Conservation (phyloP, 2,888 invertebrate genomes). For the Leptinotarsa peninsularis region DNA sequence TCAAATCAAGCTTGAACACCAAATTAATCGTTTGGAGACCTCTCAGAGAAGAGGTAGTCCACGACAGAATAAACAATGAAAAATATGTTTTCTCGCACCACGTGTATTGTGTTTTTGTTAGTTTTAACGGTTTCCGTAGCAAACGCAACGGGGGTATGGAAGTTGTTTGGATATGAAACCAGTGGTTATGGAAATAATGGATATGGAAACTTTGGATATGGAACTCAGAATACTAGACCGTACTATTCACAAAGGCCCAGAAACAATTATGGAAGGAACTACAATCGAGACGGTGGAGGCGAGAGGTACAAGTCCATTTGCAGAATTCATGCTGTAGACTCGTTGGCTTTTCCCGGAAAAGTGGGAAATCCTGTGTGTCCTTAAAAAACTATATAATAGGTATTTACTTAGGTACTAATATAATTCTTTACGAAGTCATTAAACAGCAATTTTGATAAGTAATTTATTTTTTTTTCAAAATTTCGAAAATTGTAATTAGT, state of each 20-base stretch:
- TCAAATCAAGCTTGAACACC: slow-evolving; percentile 2
- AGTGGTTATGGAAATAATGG: slow-evolving; percentile 23
- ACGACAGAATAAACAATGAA: not conserved
- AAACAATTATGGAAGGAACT: slow-evolving; percentile 44
- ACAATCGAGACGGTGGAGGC: slow-evolving; percentile 60
- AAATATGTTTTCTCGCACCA: not conserved
- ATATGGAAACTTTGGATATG: slow-evolving; percentile 29
- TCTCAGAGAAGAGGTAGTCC: slow-evolving; percentile 13
- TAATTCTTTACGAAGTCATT: no score
- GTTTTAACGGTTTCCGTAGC: slow-evolving; percentile 11
- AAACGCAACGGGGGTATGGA: slow-evolving; percentile 24
- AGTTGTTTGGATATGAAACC: slow-evolving; percentile 36
- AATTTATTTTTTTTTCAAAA: no score
- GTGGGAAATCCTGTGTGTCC: slow-evolving; percentile 56
- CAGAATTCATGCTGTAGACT: slow-evolving; percentile 73
- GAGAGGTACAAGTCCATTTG: slow-evolving; percentile 79
- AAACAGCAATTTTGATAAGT: no score
- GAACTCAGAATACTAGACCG: slow-evolving; percentile 32
- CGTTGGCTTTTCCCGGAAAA: slow-evolving; percentile 70
- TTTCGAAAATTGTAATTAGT: no score
- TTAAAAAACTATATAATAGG: slow-evolving; percentile 33
- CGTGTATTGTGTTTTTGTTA: slow-evolving; percentile 19
- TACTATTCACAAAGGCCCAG: slow-evolving; percentile 37
- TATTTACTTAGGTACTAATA: not conserved
- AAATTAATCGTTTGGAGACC: slow-evolving; percentile 11